Evolutionary conservation across 2,113 vertebrate genomes (phyloP), one percentile per base, ranked within the genome.

Genomic region (Sialia sialis): DNA sequence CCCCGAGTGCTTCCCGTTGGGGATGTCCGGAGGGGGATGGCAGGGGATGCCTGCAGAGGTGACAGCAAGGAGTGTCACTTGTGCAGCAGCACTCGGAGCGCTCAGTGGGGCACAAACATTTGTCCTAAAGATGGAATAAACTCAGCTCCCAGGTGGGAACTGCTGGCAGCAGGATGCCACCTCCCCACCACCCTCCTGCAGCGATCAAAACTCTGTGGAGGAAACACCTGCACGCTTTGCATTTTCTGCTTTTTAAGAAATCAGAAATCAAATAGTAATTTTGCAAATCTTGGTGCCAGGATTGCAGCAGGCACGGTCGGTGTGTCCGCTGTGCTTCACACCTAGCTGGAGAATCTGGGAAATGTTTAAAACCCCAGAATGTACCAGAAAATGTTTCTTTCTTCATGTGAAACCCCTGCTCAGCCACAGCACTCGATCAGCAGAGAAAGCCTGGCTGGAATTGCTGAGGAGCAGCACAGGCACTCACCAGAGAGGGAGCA

Each of bases 31-130:
- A 7, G 98, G 97, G 0, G 94, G 72, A 38, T 26, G 12, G 6
- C 97, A 98, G 11, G 81, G 96, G 91, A 98, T 98, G 39, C 84
- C 97, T 98, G 89, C 54, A 59, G 38, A 77, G 62, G 73, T 4
- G 75, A 52, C 49, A 91, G 56, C 29, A 13, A n/a, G 51, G 51
- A 6, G 49, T 51, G 26, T 51, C 18, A 27, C 5, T 13, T 11
- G 74, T 22, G 6, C 39, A 30, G 52, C 36, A 63, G 41, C 52
- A 4, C 38, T 38, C n/a, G n/a, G n/a, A n/a, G n/a, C n/a, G n/a
- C 39, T 39, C n/a, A 43, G n/a, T 3, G 75, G 44, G 59, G 30
- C 39, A 36, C 12, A 32, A 68, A 54, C 21, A 1, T 38, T 46
- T 2, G 13, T 44, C 21, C 51, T 30, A 6, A 17, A 15, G 67